Conservation (phyloP, 2,113 vertebrate species). For the Xenus cinereus region DNA sequence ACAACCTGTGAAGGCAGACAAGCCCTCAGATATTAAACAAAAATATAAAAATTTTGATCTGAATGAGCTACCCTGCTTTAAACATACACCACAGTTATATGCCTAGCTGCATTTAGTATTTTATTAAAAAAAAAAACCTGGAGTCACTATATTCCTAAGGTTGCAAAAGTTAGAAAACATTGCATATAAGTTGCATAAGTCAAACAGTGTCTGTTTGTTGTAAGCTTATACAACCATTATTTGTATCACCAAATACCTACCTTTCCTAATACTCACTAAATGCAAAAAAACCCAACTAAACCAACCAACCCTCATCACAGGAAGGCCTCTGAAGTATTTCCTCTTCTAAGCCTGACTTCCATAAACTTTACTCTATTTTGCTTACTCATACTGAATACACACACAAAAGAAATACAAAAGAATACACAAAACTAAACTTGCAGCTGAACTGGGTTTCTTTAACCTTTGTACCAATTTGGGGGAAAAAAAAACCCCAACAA, state of each 20-base stretch:
- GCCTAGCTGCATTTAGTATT: background rate
- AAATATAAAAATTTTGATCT: background rate
- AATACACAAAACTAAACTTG: background rate
- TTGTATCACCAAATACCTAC: background rate
- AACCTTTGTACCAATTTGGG: background rate
- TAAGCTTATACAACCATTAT: background rate
- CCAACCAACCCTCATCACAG: background rate
- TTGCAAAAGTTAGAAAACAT: background rate
- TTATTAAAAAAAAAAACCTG: background rate
- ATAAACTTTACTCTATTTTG: background rate
- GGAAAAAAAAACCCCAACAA: background rate
- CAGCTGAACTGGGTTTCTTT: background rate
- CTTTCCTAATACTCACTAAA: background rate
- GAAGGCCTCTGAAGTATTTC: background rate
- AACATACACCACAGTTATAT: background rate
- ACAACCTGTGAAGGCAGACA: background rate
- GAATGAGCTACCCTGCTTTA: background rate
- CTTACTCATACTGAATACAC: background rate
- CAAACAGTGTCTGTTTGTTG: background rate
- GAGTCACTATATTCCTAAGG: background rate
- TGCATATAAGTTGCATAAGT: background rate
- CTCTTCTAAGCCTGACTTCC: background rate
- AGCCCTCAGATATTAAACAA: background rate
- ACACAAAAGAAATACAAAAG: background rate
- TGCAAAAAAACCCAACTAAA: background rate